phyloP scores from a whole-genome alignment of 1,140 invertebrate genomes.

The Drosophila insularis region DNA sequence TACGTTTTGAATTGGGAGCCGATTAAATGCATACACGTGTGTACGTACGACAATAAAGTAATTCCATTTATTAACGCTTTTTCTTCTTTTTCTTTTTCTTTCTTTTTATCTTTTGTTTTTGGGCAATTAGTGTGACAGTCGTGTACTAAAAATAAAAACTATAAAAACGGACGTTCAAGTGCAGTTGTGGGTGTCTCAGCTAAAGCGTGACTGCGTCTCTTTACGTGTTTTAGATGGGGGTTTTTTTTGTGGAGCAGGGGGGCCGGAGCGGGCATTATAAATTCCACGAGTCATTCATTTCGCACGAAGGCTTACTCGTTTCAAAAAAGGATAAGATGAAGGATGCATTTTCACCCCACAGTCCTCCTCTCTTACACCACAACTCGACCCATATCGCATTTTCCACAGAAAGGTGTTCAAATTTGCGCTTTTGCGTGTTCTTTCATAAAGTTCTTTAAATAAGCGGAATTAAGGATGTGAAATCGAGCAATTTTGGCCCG shows the following conservation, averaged over 20 bases:
- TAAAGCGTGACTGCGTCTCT: constrained; percentile 17
- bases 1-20: constrained; percentile 48
- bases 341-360: constrained; percentile 27
- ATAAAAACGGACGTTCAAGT: constrained; percentile 71
- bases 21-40: constrained; percentile 67
- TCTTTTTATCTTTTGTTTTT: constrained; percentile 43
- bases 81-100: constrained; percentile 19
- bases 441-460: constrained; percentile 11
- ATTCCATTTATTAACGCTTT: constrained; percentile 48
- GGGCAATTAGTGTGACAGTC: constrained; percentile 67
- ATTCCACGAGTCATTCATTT: constrained; percentile 53
- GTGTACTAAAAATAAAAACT: constrained; percentile 48
- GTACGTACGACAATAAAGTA: constrained; percentile 67
- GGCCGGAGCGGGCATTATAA: constrained; percentile 30
- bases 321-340: constrained; percentile 39
- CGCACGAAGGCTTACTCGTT: constrained; percentile 30
- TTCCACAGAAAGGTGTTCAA: constrained; percentile 22
- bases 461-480: too few species aligned
- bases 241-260: neutral
- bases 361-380: constrained; percentile 13
- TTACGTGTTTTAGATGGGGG: neutral
- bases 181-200: constrained; percentile 19
- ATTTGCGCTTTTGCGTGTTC: constrained; percentile 41
- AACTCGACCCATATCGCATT: neutral
- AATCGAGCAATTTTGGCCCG: too few species aligned